Evolutionary conservation across 2,113 vertebrate genomes (phyloP), one percentile per base, ranked within the genome.

Genomic region (Peucedramus taeniatus): DNA sequence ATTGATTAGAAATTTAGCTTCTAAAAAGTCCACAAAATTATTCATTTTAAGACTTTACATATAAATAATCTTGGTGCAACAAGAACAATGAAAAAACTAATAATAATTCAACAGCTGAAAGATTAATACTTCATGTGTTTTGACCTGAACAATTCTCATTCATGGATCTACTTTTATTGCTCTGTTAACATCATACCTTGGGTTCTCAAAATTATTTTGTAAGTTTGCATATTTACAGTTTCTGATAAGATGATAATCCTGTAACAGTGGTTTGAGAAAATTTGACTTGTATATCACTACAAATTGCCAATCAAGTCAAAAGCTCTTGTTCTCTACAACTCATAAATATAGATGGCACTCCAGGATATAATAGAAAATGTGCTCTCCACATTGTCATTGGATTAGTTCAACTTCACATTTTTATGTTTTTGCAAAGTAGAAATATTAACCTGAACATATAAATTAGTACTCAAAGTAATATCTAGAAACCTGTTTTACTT

Each of bases 261-360:
- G 7, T 75, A 94, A 78, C 10, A 69, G 19, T 33, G 22, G 15
- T 60, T 94, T 80, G 44, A 77, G 40, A 85, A 90, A 90, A 85
- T 83, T 81, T 50, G 16, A 7, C 71, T 79, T 70, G 20, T 71
- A 79, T 65, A 86, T 82, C 68, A 72, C 51, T 78, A 64, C 27
- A 95, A 92, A 85, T 51, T 94, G 59, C 37, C 91, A 93, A 72
- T 87, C 68, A 87, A 71, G 26, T 66, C 57, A 95, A 93, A 93
- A 94, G 57, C 11, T 77, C 79, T 93, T 86, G 63, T 80, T 90
- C 87, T 87, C 24, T 87, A 75, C 39, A 47, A 27, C 31, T 69
- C 35, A 81, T 89, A 91, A 95, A 91, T 49, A 92, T 50, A 96
- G 56, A 82, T 87, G 33, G 14, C 50, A 80, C 77, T 83, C 83